Evolutionary conservation across 2,888 invertebrate species (phyloP).

Genomic region (Conops quadrifasciatus): DNA sequence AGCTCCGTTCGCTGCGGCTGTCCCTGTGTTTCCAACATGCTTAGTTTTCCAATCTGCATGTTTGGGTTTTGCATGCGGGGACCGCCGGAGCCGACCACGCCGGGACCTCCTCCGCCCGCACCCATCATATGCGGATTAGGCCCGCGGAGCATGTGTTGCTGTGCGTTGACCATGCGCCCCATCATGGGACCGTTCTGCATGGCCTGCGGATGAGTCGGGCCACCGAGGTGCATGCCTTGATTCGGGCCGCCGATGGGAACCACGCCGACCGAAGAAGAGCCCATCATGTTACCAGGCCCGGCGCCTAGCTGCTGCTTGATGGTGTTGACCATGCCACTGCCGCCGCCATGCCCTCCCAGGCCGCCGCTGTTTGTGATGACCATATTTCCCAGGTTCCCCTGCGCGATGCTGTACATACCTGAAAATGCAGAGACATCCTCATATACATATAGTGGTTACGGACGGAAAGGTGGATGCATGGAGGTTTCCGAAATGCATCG

Average conservation of each 20-base stretch:
- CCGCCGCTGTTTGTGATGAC: slow-evolving; percentile 80
- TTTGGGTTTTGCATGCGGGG: slow-evolving; percentile 71
- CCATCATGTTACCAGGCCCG: slow-evolving; percentile 71
- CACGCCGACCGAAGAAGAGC: slow-evolving; percentile 70
- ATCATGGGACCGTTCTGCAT: slow-evolving; percentile 84
- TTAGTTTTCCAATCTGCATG: slow-evolving; percentile 61
- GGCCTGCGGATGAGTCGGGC: slow-evolving; percentile 66
- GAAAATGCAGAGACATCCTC: no score
- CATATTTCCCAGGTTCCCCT: slow-evolving; percentile 74
- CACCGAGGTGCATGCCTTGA: slow-evolving; percentile 61
- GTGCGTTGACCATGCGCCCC: slow-evolving; percentile 62
- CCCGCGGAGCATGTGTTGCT: slow-evolving; percentile 62
- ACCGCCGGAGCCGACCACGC: slow-evolving; percentile 60
- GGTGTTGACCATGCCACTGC: slow-evolving; percentile 76
- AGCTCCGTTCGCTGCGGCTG: slow-evolving; percentile 42
- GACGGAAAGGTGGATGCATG: neutral
- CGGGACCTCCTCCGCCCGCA: slow-evolving; percentile 53
- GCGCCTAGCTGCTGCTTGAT: slow-evolving; percentile 77
- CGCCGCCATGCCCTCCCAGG: slow-evolving; percentile 56
- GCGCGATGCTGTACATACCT: slow-evolving; percentile 73
- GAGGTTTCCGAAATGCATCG: no score
- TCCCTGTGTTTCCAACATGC: slow-evolving; percentile 46
- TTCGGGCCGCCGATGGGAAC: slow-evolving; percentile 68
- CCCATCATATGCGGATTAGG: slow-evolving; percentile 65
- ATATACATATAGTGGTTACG: no score